Evolutionary conservation across 2,888 invertebrate genomes (phyloP).

Genomic region (Copidosoma aretas): DNA sequence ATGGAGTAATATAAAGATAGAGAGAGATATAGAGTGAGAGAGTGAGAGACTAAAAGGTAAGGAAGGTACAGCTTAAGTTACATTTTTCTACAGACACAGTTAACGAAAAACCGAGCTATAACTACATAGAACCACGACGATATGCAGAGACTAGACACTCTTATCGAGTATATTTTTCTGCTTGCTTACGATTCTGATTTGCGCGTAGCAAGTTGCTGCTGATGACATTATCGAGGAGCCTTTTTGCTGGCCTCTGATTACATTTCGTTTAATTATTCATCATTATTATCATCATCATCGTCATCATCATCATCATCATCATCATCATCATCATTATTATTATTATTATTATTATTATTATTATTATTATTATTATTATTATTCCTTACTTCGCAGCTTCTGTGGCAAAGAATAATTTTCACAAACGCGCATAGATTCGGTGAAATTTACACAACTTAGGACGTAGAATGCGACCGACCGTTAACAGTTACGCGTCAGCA

Average conservation of each 20-base stretch:
- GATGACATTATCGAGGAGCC: constrained; percentile 34
- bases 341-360: neutral
- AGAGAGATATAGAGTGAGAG: constrained; percentile 23
- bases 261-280: constrained; percentile 6
- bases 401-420: constrained; percentile 19
- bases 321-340: neutral
- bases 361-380: neutral
- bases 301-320: neutral
- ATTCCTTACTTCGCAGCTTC: neutral
- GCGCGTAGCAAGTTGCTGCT: constrained; percentile 38
- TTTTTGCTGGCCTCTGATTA: neutral
- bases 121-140: constrained; percentile 41
- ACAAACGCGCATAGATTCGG: constrained; percentile 35
- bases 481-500: constrained; percentile 36
- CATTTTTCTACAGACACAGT: constrained; percentile 37
- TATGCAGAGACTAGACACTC: constrained; percentile 44
- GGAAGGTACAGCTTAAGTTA: constrained; percentile 39
- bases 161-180: constrained; percentile 41
- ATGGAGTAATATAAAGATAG: constrained; percentile 13
- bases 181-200: constrained; percentile 39
- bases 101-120: constrained; percentile 34
- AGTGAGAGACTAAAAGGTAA: constrained; percentile 30
- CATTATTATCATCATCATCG: neutral
- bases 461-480: constrained; percentile 37
- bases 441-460: constrained; percentile 39